Base-by-base conservation (phyloP, 92 coral and sea anemone genomes). In the Porites lobata region DNA sequence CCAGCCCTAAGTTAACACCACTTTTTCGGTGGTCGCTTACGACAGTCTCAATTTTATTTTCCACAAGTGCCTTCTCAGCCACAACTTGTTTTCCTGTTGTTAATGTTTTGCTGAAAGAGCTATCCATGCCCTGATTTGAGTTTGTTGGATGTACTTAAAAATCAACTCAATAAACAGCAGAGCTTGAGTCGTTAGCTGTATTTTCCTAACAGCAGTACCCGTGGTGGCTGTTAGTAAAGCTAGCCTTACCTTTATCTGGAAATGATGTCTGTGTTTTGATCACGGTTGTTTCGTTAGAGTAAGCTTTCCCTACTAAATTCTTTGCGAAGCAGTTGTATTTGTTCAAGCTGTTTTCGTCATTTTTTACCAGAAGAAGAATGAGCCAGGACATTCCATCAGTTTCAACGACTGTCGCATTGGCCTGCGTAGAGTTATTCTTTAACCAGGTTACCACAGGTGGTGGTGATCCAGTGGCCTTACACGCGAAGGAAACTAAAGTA, bases 401-500 rank as follows among this genome's bases (percentile, higher is more conserved):
- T 24, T 76, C 50, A 26, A 63, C 8, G 9, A 50, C 75, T 64
- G 66, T 83, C 2, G 65, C 88, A 64, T 62, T 70, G 67, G 29
- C 29, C 52, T 52, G 29, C 20, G 89, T 57, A 2, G 43, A 47
- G 20, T 72, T 74, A 47, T 89, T 47, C 43, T 77, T 89, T 1
- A 83, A 52, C 92, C 89, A 89, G 14, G 22, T 56, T n/a, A 89
- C 85, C 32, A 22, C 53, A 12, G 89, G 92, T 69, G 10, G 77
- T 2, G 92, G 92, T 50, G 59, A 52, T 20, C 92, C 89, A 11
- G 59, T 70, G 17, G 89, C 92, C 17, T 79, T 59, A 63, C 92
- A 89, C 18, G 54, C 22, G 68, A 81, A 81, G 53, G 52, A 26
- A 9, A 26, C 77, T 65, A 61, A 7, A 9, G 78, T 65, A 47